A percentile compares a stretch with the other conserved stretches of the same genome.
Evolutionary conservation across 2,888 invertebrate species (phyloP).

Genomic region (Argyra leucocephala): DNA sequence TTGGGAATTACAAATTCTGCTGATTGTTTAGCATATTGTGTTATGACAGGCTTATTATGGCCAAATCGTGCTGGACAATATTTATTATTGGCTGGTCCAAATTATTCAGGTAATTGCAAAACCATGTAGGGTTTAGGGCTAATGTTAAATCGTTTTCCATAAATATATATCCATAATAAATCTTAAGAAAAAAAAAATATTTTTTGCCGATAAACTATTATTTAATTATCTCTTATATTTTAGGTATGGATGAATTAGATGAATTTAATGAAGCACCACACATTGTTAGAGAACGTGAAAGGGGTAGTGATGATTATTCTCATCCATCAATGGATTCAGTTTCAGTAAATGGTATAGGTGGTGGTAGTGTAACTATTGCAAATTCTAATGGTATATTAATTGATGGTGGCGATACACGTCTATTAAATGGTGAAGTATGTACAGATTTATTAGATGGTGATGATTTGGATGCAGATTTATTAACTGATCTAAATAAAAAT

Average conservation of each 20-base stretch:
- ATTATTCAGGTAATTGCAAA: conserved; percentile 55
- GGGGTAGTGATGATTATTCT: conserved; percentile 24
- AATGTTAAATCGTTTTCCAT: no score
- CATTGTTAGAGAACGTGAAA: conserved; percentile 50
- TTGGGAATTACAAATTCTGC: conserved; percentile 92
- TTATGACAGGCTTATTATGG: conserved; percentile 93
- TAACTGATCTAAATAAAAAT: conserved; percentile 43
- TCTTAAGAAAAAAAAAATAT: not conserved
- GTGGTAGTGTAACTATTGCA: conserved; percentile 11
- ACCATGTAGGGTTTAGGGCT: no score
- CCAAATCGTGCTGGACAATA: conserved; percentile 89
- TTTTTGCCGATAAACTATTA: not conserved
- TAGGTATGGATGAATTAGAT: conserved; percentile 71
- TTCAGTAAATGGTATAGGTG: conserved; percentile 28
- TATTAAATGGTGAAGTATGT: conserved; percentile 37
- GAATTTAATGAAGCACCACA: conserved; percentile 88
- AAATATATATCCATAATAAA: no score
- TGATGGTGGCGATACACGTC: conserved; percentile 26
- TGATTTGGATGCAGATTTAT: conserved; percentile 39
- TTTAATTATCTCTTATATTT: not conserved
- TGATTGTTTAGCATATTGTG: conserved; percentile 87
- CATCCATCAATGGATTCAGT: conserved; percentile 36
- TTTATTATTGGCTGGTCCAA: conserved; percentile 65
- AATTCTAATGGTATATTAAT: conserved; percentile 22
- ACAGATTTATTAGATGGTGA: conserved; percentile 39